phyloP scores from a whole-genome alignment of 2,888 invertebrate species.

The Stenoptilia bipunctidactyla region DNA sequence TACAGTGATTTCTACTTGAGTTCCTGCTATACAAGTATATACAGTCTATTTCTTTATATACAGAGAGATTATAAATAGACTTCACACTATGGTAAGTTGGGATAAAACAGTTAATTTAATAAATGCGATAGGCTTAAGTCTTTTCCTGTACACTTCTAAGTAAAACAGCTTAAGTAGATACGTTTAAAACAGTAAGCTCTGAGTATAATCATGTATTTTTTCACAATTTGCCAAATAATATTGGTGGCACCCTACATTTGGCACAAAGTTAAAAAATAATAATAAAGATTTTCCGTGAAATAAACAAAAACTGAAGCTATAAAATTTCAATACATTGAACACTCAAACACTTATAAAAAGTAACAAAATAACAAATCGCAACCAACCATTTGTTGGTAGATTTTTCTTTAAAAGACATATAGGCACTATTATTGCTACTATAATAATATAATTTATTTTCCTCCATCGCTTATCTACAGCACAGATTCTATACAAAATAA shows the following conservation, averaged over 20 bases:
- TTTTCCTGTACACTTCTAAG: slow-evolving; percentile 7
- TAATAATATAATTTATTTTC: slow-evolving; percentile 58
- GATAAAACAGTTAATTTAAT: slow-evolving; percentile 17
- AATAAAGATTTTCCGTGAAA: slow-evolving; percentile 25
- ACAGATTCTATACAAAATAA: slow-evolving; percentile 64
- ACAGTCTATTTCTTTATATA: slow-evolving; percentile 53
- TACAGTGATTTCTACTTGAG: slow-evolving; percentile 23
- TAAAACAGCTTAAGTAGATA: background rate
- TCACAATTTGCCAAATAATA: slow-evolving; percentile 37
- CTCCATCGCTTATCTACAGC: slow-evolving; percentile 59
- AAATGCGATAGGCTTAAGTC: slow-evolving; percentile 31
- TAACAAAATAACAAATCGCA: slow-evolving; percentile 55
- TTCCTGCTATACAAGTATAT: slow-evolving; percentile 45
- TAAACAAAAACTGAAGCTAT: slow-evolving; percentile 30
- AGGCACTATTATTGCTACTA: slow-evolving; percentile 70
- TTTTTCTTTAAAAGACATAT: slow-evolving; percentile 60
- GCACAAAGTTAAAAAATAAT: slow-evolving; percentile 39
- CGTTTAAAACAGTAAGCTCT: slow-evolving; percentile 6
- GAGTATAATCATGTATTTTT: slow-evolving; percentile 16
- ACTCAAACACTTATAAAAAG: slow-evolving; percentile 56
- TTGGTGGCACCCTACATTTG: slow-evolving; percentile 45
- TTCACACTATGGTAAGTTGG: background rate
- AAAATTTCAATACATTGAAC: slow-evolving; percentile 37
- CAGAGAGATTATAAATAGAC: slow-evolving; percentile 20
- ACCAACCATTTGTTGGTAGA: slow-evolving; percentile 35